These are phyloP conservation scores for Lophius americanus DNA, from an alignment of 2,797 vertebrate genomes.

Conservation along the genomic window DNA sequence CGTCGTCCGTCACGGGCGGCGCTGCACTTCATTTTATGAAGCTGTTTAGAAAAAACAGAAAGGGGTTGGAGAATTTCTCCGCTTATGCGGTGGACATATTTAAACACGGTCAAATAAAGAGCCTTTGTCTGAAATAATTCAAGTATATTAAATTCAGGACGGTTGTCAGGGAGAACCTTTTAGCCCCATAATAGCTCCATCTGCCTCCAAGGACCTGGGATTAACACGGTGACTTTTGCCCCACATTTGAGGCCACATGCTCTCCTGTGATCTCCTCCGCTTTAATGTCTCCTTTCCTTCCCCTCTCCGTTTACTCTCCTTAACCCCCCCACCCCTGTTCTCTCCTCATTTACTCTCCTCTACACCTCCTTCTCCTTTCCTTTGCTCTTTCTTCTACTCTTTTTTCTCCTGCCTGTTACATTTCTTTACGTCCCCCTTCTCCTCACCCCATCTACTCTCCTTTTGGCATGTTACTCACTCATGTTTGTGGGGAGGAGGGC, in stretches of 20 bases:
- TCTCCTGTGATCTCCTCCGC: slow-evolving; percentile 42
- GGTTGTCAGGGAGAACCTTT: slow-evolving; percentile 5
- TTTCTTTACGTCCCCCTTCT: slow-evolving; percentile 10
- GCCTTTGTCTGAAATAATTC: too few species aligned
- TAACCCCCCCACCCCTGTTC: slow-evolving; percentile 13
- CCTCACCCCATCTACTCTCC: slow-evolving; percentile 28
- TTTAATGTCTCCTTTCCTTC: slow-evolving; percentile 36
- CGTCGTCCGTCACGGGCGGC: too few species aligned
- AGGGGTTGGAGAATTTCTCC: too few species aligned
- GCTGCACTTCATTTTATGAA: too few species aligned
- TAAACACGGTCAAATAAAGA: too few species aligned
- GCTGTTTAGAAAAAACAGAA: too few species aligned
- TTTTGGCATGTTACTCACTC: slow-evolving; percentile 61
- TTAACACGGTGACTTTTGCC: slow-evolving; percentile 53
- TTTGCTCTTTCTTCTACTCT: slow-evolving; percentile 23
- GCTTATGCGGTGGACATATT: too few species aligned
- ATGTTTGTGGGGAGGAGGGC: slow-evolving; percentile 55
- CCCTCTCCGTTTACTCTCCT: slow-evolving; percentile 24
- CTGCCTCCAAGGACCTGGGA: slow-evolving; percentile 20
- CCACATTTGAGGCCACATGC: slow-evolving; percentile 50
- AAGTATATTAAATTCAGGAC: background rate
- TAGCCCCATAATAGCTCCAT: slow-evolving; percentile 7
- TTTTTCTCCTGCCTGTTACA: slow-evolving; percentile 7
- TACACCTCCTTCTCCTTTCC: background rate
- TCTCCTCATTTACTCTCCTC: slow-evolving; percentile 1